These are phyloP conservation scores for Ephestia elutella DNA, from an alignment of 1,140 invertebrate genomes.

Conservation along the genomic window DNA sequence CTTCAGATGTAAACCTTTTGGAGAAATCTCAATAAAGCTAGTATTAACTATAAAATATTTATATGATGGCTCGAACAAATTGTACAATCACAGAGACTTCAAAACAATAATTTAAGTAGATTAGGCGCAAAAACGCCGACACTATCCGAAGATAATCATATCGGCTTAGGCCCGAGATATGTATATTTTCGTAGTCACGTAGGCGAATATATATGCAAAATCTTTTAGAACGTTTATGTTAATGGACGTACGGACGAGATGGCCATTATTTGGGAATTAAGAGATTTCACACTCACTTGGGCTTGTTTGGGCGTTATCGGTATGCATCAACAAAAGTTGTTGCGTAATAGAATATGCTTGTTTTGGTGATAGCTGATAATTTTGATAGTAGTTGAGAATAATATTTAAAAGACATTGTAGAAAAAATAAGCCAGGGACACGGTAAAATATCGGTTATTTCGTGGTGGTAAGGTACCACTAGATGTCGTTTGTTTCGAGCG, in stretches of 20 bases:
- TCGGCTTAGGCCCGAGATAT: conserved; percentile 1
- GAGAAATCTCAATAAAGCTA: too few species aligned
- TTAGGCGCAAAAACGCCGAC: not conserved
- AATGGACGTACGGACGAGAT: conserved; percentile 9
- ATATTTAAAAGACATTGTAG: too few species aligned
- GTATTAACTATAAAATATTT: too few species aligned
- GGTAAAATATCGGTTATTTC: too few species aligned
- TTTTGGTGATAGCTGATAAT: not conserved
- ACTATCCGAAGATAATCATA: not conserved
- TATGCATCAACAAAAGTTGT: not conserved
- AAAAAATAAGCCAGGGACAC: too few species aligned
- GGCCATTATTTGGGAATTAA: conserved; percentile 9
- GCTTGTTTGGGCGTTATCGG: too few species aligned
- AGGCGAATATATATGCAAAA: conserved; percentile 27
- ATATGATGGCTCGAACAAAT: too few species aligned
- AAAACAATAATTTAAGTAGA: not conserved
- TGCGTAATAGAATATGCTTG: not conserved
- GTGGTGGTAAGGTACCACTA: too few species aligned
- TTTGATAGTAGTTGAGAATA: not conserved
- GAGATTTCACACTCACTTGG: conserved; percentile 12
- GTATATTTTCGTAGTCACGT: conserved; percentile 10
- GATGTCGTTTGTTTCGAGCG: too few species aligned
- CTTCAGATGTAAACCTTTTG: too few species aligned
- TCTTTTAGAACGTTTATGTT: conserved; percentile 22
- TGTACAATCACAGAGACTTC: too few species aligned